These are phyloP conservation scores for Anguilla obscura DNA, from an alignment of 2,797 vertebrate genomes.

Conservation along the genomic window DNA sequence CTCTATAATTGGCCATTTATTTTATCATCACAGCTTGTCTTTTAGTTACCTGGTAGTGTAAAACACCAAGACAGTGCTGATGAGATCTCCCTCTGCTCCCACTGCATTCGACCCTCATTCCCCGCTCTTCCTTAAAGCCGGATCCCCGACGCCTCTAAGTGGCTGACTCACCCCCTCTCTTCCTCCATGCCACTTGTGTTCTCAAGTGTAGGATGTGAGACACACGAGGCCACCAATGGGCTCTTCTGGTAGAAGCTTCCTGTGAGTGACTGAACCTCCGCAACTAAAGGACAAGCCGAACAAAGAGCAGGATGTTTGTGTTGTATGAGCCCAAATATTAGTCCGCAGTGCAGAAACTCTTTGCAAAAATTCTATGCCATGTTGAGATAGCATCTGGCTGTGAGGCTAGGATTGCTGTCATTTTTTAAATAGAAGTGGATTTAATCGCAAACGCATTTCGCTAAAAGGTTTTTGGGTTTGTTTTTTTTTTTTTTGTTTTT, in stretches of 20 bases:
- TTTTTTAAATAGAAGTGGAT: too few species aligned
- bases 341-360: neutral
- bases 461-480: too few species aligned
- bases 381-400: neutral
- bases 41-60: neutral
- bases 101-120: neutral
- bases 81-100: neutral
- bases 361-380: neutral
- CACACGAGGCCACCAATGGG: neutral
- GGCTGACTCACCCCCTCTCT: conserved; percentile 4
- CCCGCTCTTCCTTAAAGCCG: neutral
- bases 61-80: neutral
- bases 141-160: neutral
- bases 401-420: too few species aligned
- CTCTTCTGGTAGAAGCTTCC: neutral
- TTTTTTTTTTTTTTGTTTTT: too few species aligned
- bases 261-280: neutral
- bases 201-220: neutral
- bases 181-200: neutral
- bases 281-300: neutral
- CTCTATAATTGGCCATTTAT: too few species aligned
- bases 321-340: neutral
- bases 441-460: too few species aligned
- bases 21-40: neutral
- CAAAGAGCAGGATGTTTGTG: neutral